A percentile compares a stretch with the other conserved stretches of the same genome.
phyloP scores from a whole-genome alignment of 2,888 invertebrate genomes.

The Portevinia maculata region DNA sequence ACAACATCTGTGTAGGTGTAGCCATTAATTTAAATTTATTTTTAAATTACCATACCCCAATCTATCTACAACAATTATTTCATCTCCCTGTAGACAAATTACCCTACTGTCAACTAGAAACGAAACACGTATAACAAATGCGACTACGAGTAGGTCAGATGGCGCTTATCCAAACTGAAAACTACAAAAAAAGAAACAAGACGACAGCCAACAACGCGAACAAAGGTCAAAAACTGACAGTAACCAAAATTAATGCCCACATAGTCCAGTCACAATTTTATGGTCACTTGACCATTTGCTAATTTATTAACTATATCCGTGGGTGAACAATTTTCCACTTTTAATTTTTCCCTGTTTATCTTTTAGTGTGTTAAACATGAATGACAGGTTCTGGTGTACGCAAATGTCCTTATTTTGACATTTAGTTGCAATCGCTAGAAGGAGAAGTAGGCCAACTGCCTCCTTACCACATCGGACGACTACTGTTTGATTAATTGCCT shows the following conservation, averaged over 20 bases:
- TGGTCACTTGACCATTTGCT: constrained; percentile 76
- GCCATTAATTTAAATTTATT: constrained; percentile 5
- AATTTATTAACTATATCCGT: constrained; percentile 78
- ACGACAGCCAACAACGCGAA: constrained; percentile 21
- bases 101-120: constrained; percentile 37
- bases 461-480: constrained; percentile 40
- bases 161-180: constrained; percentile 29
- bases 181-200: constrained; percentile 5
- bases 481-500: constrained; percentile 72
- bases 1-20: not conserved
- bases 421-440: constrained; percentile 42
- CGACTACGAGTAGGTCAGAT: constrained; percentile 49
- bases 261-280: constrained; percentile 76
- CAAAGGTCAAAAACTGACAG: constrained; percentile 57
- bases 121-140: constrained; percentile 42
- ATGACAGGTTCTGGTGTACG: constrained; percentile 65
- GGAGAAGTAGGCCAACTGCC: constrained; percentile 25
- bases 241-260: constrained; percentile 69
- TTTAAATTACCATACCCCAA: constrained; percentile 2
- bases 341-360: constrained; percentile 18
- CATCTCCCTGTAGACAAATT: constrained; percentile 43
- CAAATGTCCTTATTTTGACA: constrained; percentile 70
- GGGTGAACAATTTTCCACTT: constrained; percentile 76
- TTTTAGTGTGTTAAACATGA: constrained; percentile 54
- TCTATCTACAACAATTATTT: not conserved